Conservation (phyloP, 2,113 vertebrate species). For the Anoura caudifer region DNA sequence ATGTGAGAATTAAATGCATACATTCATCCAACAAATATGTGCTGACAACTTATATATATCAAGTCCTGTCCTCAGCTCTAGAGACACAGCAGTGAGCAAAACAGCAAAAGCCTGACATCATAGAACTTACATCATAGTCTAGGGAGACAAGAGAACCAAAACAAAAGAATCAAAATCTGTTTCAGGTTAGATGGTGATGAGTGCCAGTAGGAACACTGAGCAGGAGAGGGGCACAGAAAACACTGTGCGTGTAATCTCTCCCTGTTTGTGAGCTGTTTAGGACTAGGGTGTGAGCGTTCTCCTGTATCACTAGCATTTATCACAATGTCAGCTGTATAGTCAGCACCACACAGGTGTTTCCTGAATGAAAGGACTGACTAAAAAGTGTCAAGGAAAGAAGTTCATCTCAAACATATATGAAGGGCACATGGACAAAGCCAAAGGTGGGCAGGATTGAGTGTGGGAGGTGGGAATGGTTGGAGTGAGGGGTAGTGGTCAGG, state of each 20-base stretch:
- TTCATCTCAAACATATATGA: too few species aligned
- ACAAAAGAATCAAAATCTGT: neutral
- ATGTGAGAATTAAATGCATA: neutral
- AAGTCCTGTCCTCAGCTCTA: neutral
- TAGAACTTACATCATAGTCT: neutral
- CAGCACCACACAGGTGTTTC: slow-evolving; percentile 14
- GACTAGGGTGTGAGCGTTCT: slow-evolving; percentile 11
- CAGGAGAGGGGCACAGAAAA: neutral
- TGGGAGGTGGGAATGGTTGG: too few species aligned
- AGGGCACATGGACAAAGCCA: too few species aligned
- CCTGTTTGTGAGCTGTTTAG: neutral
- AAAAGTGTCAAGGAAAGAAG: neutral
- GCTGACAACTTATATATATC: neutral
- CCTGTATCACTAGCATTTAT: slow-evolving; percentile 33
- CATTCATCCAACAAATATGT: neutral
- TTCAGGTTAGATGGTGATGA: neutral
- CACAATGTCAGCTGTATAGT: slow-evolving; percentile 39
- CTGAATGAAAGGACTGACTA: neutral
- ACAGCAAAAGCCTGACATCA: neutral
- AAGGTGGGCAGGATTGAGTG: too few species aligned
- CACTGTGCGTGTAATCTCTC: neutral
- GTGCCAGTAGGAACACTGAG: neutral
- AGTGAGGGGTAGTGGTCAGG: too few species aligned
- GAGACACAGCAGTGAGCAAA: neutral
- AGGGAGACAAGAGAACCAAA: neutral